Evolutionary conservation across 2,113 vertebrate genomes (phyloP), one percentile per base, ranked within the genome.

Genomic region (Zosterops lateralis): DNA sequence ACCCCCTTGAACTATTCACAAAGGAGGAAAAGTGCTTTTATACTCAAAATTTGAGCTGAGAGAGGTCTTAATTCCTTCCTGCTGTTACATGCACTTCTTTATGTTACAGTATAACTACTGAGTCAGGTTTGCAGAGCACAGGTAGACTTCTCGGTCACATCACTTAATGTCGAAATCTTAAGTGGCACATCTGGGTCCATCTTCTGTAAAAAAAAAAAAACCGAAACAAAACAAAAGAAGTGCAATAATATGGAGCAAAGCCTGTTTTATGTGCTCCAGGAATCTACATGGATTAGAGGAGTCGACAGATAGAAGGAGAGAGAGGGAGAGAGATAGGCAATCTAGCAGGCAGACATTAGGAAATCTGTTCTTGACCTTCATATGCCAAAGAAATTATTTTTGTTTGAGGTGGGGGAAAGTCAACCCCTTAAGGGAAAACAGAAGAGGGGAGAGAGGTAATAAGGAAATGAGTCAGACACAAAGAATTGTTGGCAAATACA

Each of bases 381-480:
- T 97, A 97, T 95, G 94, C 96, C 96, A 97, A 95, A 97, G 90
- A 97, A 96, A 97, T 97, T 97, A 96, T 97, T 97, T 96, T 97
- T 95, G 90, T 96, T 96, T 96, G 87, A 96, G 95, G 93, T 94
- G 94, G 96, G 96, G 94, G 96, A 96, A 97, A 97, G 87, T 96
- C 96, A 97, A 84, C 95, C 96, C 96, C 96, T 97, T 93, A 96
- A 97, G 97, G 97, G 96, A 96, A 96, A 97, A 96, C 89, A 96
- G 72, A 93, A 84, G 80, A 92, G 93, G 45, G 17, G 83, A 92
- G 95, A 95, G 96, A 97, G 92, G 91, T 96, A 97, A 97, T 97
- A 90, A 97, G 97, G 97, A 98, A 97, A 93, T 98, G 97, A 98
- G 96, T 98, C 97, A 98, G 97, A 97, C 93, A 11, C 51, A 72